These are phyloP conservation scores for Prochilodus magdalenae DNA, from an alignment of 2,113 vertebrate species.

Conservation along the genomic window DNA sequence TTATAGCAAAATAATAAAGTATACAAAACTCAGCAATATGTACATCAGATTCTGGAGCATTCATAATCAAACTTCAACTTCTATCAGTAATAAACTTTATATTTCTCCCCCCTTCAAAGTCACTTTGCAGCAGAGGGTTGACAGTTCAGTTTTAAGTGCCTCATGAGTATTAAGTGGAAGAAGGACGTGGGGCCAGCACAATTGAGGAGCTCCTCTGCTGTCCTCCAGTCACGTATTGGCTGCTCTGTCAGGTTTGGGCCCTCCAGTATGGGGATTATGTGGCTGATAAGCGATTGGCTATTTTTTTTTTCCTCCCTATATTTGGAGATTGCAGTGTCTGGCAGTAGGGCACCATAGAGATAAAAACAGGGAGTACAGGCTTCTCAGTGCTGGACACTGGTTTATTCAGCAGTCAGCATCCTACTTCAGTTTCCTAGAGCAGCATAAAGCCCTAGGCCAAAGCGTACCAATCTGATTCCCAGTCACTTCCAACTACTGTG, in stretches of 20 bases:
- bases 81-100: slow-evolving; percentile 68
- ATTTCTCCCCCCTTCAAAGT: slow-evolving; percentile 82
- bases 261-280: not conserved
- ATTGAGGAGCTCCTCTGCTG: not conserved
- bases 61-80: not conserved
- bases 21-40: slow-evolving; percentile 98
- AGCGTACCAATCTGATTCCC: too few species aligned
- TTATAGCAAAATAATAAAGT: slow-evolving; percentile 97
- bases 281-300: slow-evolving; percentile 12
- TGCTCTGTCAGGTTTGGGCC: slow-evolving; percentile 4
- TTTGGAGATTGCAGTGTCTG: not conserved
- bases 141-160: slow-evolving; percentile 77
- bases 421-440: not conserved
- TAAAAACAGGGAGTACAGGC: not conserved
- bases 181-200: slow-evolving; percentile 21
- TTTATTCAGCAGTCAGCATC: not conserved
- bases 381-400: slow-evolving; percentile 1
- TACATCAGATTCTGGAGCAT: slow-evolving; percentile 76
- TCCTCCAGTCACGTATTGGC: slow-evolving; percentile 1
- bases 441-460: not conserved
- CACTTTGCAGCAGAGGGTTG: not conserved
- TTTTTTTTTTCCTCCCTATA: slow-evolving; percentile 15
- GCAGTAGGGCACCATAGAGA: not conserved
- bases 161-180: slow-evolving; percentile 71
- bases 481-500: not conserved